These are phyloP conservation scores for Ennomos quercinarius DNA, from an alignment of 2,888 invertebrate genomes.

Conservation along the genomic window DNA sequence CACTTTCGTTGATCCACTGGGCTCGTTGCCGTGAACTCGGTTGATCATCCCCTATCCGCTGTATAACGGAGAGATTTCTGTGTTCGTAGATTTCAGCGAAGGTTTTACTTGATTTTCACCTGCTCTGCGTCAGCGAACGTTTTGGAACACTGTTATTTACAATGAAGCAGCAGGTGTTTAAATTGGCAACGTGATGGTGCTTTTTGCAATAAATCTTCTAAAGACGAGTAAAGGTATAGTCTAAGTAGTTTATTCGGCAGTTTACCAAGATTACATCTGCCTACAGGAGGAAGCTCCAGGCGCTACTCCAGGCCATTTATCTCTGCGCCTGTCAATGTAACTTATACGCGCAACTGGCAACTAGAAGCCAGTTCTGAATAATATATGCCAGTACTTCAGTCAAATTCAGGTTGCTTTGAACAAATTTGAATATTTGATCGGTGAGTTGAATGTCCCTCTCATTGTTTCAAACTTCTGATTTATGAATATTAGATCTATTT, in stretches of 20 bases:
- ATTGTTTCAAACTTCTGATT: conserved; percentile 20
- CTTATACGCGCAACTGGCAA: conserved; percentile 20
- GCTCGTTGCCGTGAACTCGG: conserved; percentile 21
- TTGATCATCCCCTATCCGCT: conserved; percentile 23
- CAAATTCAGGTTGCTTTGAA: conserved; percentile 16
- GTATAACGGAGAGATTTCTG: background rate
- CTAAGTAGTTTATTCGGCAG: conserved; percentile 9
- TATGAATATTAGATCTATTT: conserved; percentile 8
- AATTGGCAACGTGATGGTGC: no score
- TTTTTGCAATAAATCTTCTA: no score
- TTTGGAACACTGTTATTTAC: no score
- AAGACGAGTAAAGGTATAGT: background rate
- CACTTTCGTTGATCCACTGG: conserved; percentile 48
- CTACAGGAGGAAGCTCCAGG: conserved; percentile 15
- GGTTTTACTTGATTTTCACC: no score
- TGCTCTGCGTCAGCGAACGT: no score
- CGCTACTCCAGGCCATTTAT: conserved; percentile 27
- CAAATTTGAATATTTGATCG: conserved; percentile 22
- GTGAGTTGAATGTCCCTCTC: conserved; percentile 19
- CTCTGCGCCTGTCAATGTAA: conserved; percentile 29
- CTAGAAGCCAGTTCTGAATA: conserved; percentile 21
- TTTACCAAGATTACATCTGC: conserved; percentile 17
- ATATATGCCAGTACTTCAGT: conserved; percentile 13
- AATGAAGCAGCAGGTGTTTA: no score
- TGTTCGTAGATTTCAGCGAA: background rate